Evolutionary conservation across 2,797 vertebrate species (phyloP).

Genomic region (Aphelocoma californica): DNA sequence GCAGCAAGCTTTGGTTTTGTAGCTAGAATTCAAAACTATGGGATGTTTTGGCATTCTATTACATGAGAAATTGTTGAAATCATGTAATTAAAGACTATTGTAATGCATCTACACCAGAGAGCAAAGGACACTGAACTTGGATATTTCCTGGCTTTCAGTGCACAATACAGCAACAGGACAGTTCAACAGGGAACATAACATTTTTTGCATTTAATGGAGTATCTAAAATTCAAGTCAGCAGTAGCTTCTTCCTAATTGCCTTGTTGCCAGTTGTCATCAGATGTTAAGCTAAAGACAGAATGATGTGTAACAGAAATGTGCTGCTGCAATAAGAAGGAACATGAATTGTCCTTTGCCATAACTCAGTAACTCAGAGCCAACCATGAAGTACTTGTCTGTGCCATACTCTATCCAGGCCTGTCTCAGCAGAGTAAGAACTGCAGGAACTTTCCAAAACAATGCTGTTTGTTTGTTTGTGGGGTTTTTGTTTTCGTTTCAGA

Average conservation of each 20-base stretch:
- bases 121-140: not conserved
- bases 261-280: conserved; percentile 50
- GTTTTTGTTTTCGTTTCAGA: not conserved
- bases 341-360: not conserved
- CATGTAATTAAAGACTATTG: not conserved
- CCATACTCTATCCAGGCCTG: not conserved
- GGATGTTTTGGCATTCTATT: not conserved
- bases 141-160: not conserved
- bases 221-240: conserved; percentile 42
- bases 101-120: not conserved
- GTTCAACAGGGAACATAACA: not conserved
- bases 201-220: not conserved
- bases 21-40: not conserved
- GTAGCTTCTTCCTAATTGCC: conserved; percentile 22
- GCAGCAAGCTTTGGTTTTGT: not conserved
- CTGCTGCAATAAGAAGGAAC: not conserved
- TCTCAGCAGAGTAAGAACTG: not conserved
- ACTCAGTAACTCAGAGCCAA: not conserved
- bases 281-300: conserved; percentile 40
- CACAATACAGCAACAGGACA: not conserved
- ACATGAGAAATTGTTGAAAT: not conserved
- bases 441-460: not conserved
- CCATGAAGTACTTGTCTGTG: not conserved
- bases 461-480: rapidly evolving
- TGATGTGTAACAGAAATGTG: conserved; percentile 1